Evolutionary conservation across 2,888 invertebrate genomes (phyloP).

Genomic region (Petrophora chlorosata): DNA sequence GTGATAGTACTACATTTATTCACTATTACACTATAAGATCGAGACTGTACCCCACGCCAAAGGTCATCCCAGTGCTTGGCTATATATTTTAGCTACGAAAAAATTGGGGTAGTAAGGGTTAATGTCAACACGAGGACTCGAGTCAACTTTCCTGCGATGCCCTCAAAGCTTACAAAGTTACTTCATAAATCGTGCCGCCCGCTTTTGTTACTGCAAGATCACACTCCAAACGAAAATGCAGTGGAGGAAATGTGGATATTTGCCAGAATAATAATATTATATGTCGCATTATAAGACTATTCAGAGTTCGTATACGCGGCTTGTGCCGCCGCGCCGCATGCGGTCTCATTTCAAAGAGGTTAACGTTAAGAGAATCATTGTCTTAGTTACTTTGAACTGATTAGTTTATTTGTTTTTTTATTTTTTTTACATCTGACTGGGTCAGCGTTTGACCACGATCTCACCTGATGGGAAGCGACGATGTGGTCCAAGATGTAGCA

Average conservation of each 20-base stretch:
- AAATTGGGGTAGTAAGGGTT: conserved; percentile 25
- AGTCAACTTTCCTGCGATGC: conserved; percentile 26
- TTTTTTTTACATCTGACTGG: no score
- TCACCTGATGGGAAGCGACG: no score
- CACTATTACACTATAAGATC: no score
- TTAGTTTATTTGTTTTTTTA: neutral
- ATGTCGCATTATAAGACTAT: conserved; percentile 21
- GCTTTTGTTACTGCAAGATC: conserved; percentile 24
- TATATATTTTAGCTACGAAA: no score
- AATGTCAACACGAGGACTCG: conserved; percentile 32
- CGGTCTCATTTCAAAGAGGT: conserved; percentile 11
- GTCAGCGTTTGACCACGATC: no score
- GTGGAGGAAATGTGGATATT: conserved; percentile 27
- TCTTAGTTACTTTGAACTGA: neutral
- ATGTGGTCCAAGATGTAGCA: no score
- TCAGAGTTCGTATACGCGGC: conserved; percentile 11
- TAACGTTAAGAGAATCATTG: conserved; percentile 9
- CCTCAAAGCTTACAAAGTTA: conserved; percentile 26
- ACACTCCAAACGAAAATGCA: conserved; percentile 28
- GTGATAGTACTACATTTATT: no score
- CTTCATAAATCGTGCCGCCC: conserved; percentile 25
- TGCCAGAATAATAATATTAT: conserved; percentile 28
- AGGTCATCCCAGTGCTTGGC: no score
- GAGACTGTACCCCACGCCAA: no score
- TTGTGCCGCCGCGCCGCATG: conserved; percentile 11